These are phyloP conservation scores for Parasteatoda lunata DNA, from an alignment of 2,888 invertebrate species.

Conservation along the genomic window DNA sequence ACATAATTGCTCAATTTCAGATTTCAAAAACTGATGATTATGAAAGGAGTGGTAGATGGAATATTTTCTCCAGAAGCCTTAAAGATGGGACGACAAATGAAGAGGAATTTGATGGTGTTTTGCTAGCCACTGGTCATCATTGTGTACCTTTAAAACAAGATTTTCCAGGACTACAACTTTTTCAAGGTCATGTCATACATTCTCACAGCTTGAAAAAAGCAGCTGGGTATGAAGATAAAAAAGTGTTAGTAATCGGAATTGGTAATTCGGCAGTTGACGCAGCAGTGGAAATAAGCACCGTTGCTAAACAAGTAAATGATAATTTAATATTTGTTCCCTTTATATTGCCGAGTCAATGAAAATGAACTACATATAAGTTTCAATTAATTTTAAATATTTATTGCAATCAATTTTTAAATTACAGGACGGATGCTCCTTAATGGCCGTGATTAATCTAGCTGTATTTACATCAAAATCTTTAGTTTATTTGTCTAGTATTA, in stretches of 20 bases:
- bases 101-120: conserved; percentile 75
- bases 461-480: too few relatives aligned
- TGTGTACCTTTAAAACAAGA: conserved; percentile 74
- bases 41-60: conserved; percentile 62
- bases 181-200: conserved; percentile 71
- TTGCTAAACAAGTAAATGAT: conserved; percentile 71
- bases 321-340: neutral
- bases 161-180: conserved; percentile 74
- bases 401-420: too few relatives aligned
- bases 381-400: too few relatives aligned
- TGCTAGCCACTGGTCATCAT: conserved; percentile 77
- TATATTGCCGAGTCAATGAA: too few relatives aligned
- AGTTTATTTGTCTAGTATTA: too few relatives aligned
- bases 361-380: too few relatives aligned
- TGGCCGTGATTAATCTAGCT: too few relatives aligned
- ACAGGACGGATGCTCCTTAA: too few relatives aligned
- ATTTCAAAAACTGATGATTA: conserved; percentile 61
- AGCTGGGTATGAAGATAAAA: conserved; percentile 71
- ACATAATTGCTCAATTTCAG: conserved; percentile 9
- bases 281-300: conserved; percentile 73
- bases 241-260: conserved; percentile 76
- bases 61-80: conserved; percentile 24
- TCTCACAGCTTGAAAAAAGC: conserved; percentile 70
- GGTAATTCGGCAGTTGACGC: conserved; percentile 76
- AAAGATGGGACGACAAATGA: neutral